phyloP scores from a whole-genome alignment of 2,113 vertebrate genomes.

The Chaenogobius annularis region DNA sequence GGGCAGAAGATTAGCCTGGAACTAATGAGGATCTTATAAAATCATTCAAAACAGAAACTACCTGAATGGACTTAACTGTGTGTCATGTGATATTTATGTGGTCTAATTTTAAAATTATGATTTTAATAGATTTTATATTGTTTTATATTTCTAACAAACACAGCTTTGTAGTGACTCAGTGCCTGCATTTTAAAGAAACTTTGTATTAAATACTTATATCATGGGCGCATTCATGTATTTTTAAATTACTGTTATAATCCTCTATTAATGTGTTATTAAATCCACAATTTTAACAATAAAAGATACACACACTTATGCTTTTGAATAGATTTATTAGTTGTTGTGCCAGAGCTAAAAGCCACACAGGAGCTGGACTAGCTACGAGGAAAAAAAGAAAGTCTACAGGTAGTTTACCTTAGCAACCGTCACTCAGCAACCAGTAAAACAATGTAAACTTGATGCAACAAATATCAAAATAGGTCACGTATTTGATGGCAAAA shows the following conservation, averaged over 20 bases:
- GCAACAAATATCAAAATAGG: not conserved
- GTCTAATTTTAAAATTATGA: not conserved
- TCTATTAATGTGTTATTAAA: no score
- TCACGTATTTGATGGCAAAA: conserved; percentile 8
- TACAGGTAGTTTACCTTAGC: not conserved
- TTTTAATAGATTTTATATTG: not conserved
- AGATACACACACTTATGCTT: conserved; percentile 6
- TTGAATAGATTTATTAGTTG: conserved; percentile 63
- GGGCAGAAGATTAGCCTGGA: conserved; percentile 57
- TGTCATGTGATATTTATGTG: conserved; percentile 4
- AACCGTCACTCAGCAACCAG: not conserved
- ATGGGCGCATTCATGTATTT: not conserved
- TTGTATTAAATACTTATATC: conserved; percentile 2
- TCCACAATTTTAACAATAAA: not conserved
- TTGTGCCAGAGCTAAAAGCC: conserved; percentile 56
- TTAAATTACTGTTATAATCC: no score
- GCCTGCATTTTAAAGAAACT: not conserved
- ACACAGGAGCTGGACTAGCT: conserved; percentile 34
- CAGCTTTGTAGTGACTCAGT: not conserved
- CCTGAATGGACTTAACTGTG: conserved; percentile 1
- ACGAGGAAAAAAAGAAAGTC: conserved; percentile 12
- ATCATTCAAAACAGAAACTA: not conserved
- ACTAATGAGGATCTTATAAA: not conserved
- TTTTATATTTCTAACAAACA: conserved; percentile 10
- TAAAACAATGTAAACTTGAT: not conserved